Evolutionary conservation across 2,888 invertebrate species (phyloP).

Genomic region (Linnaemya vulpina): DNA sequence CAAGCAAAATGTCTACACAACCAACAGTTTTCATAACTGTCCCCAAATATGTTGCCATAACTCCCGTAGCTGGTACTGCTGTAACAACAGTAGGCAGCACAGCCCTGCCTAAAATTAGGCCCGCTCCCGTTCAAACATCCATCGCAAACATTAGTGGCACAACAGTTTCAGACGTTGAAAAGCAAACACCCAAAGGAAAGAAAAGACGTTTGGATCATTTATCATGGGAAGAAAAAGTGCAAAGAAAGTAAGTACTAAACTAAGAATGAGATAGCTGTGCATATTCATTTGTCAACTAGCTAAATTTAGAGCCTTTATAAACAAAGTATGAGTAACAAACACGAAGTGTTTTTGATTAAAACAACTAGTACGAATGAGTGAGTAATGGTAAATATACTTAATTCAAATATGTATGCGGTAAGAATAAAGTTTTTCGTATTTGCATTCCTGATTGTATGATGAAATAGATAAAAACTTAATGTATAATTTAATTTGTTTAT

Average conservation of each 20-base stretch:
- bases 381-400: too few species aligned
- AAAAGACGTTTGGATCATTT: constrained; percentile 92
- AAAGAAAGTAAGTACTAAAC: constrained; percentile 90
- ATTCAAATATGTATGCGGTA: too few species aligned
- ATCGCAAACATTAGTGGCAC: constrained; percentile 48
- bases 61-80: constrained; percentile 64
- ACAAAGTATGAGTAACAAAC: neutral
- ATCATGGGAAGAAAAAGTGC: constrained; percentile 93
- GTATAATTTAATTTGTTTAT: too few species aligned
- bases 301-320: too few species aligned
- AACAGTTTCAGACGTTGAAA: constrained; percentile 49
- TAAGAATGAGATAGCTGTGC: too few species aligned
- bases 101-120: constrained; percentile 76
- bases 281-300: too few species aligned
- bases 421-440: too few species aligned
- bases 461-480: too few species aligned
- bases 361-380: too few species aligned
- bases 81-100: constrained; percentile 44
- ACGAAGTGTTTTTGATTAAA: neutral
- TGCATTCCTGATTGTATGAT: too few species aligned
- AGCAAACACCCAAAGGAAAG: constrained; percentile 82
- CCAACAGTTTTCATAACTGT: constrained; percentile 80
- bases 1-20: constrained; percentile 75
- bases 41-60: constrained; percentile 80
- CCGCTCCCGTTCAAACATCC: constrained; percentile 74